Evolutionary conservation across 2,113 vertebrate genomes (phyloP), one percentile per base, ranked within the genome.

Genomic region (Phainopepla nitens): DNA sequence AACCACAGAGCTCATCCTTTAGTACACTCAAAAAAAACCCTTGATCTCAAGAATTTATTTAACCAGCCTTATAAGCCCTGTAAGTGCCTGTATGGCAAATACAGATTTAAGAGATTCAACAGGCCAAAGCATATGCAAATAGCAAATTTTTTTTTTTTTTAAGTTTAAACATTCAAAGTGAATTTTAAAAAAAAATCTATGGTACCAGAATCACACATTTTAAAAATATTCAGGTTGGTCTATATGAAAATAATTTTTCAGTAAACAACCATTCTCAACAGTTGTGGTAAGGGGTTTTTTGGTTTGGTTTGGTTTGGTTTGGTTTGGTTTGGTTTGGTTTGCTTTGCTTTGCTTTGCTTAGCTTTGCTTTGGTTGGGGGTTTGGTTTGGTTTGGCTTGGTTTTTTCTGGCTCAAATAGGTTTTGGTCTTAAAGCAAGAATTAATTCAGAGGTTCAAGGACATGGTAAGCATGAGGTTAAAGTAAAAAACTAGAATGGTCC

Each of bases 1-100:
- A 89, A 60, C 8, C 10, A 64, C 4, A 0, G 20, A 66, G 6
- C 11, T 76, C 47, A 58, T 62, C 17, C 11, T 87, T 62, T 15
- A 50, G 4, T 22, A 13, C 3, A 17, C 21, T 45, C 41, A 53
- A 45, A 68, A 62, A 39, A 2, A 0, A 0, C 8, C 28, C 14
- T 77, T 31, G 35, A 69, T 24, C 17, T 81, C 18, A 51, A 47
- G 31, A 69, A 71, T 66, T 56, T 82, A 62, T 86, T 71, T 76
- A 89, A 51, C 21, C 12, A 61, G 18, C 3, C 24, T 70, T 78
- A 28, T 27, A 65, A 64, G 7, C 3, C 14, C 42, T 60, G 7
- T 47, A 68, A 72, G 3, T 0, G 0, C 3, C 16, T 69, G 16
- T 8, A 42, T 21, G 13, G 39, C 16, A 72, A 80, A 58, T 4